phyloP scores from a whole-genome alignment of 1,140 invertebrate species.

The Hyles vespertilio region DNA sequence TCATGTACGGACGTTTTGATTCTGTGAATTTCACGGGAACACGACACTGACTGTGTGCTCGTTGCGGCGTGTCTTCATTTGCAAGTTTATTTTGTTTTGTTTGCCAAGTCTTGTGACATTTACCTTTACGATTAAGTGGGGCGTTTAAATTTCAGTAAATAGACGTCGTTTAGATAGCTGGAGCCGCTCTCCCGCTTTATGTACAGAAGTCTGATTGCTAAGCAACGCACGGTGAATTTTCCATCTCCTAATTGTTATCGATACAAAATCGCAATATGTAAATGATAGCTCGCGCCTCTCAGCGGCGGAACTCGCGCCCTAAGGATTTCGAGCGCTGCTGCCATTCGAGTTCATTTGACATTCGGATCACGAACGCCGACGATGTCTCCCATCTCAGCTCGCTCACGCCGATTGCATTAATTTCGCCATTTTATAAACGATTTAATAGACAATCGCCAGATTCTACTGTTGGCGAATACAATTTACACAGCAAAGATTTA shows the following conservation, averaged over 20 bases:
- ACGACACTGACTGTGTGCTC: constrained; percentile 33
- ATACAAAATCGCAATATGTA: constrained; percentile 68
- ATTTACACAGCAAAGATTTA: not conserved
- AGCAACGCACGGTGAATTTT: constrained; percentile 31
- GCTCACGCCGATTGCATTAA: constrained; percentile 68
- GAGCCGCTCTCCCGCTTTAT: constrained; percentile 12
- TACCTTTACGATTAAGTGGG: constrained; percentile 16
- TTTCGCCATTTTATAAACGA: constrained; percentile 70
- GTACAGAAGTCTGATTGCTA: constrained; percentile 24
- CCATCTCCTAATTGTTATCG: constrained; percentile 55
- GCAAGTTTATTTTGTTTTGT: constrained; percentile 40
- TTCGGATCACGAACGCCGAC: constrained; percentile 65
- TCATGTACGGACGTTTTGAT: constrained; percentile 65
- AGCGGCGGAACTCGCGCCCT: constrained; percentile 26
- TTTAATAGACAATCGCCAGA: constrained; percentile 66
- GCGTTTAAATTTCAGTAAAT: constrained; percentile 16
- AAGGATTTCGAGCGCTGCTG: constrained; percentile 38
- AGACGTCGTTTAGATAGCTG: constrained; percentile 6
- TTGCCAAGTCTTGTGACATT: constrained; percentile 24
- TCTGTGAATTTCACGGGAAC: constrained; percentile 45
- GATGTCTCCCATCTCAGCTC: constrained; percentile 67
- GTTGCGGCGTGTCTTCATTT: constrained; percentile 46
- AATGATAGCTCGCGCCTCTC: constrained; percentile 47
- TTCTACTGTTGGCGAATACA: constrained; percentile 39
- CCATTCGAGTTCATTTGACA: constrained; percentile 58